Base-by-base conservation (phyloP, 2,113 vertebrate species). In the Canis aureus region DNA sequence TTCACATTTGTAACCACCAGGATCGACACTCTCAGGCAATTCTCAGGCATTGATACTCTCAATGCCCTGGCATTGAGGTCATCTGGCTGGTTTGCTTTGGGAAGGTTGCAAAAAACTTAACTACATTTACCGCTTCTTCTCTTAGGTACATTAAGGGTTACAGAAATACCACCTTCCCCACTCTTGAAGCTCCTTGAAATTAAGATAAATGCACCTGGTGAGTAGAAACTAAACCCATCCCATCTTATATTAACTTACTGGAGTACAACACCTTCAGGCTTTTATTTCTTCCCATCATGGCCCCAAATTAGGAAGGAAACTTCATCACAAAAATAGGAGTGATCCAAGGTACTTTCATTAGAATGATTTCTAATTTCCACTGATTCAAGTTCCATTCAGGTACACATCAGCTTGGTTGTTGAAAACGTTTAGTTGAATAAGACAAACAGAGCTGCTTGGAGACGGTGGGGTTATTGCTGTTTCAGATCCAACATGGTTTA, bases 361-460 rank as follows among this genome's bases (percentile, higher is more conserved):
- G 53, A 98, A 86, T 92, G 76, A 85, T 94, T 98, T 98, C 94
- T 97, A 95, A 97, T 94, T 96, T 93, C 53, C 74, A 60, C 67
- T 43, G 35, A 83, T 67, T 97, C 79, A 71, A 94, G 92, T 95
- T 95, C 85, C 80, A 96, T 55, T 87, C 86, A 89, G 93, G 96
- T 62, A 95, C 43, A 8, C 17, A 93, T 86, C 96, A 97, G 53
- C 83, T 23, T 35, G 9, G 51, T 59, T 93, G 80, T 96, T 97
- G 93, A 95, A 98, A 98, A 94, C 73, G 90, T 95, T 96, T 89
- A 97, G 96, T 98, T 96, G 97, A 97, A 91, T 81, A 94, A 90
- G 92, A 84, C 55, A 71, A 97, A 91, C 11, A 79, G 78, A 95
- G 95, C 96, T 49, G 0, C 0, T 12, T 74, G n/a, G 6, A 64